Conservation (phyloP, 2,888 invertebrate species). For the Cremastinae sp. region DNA sequence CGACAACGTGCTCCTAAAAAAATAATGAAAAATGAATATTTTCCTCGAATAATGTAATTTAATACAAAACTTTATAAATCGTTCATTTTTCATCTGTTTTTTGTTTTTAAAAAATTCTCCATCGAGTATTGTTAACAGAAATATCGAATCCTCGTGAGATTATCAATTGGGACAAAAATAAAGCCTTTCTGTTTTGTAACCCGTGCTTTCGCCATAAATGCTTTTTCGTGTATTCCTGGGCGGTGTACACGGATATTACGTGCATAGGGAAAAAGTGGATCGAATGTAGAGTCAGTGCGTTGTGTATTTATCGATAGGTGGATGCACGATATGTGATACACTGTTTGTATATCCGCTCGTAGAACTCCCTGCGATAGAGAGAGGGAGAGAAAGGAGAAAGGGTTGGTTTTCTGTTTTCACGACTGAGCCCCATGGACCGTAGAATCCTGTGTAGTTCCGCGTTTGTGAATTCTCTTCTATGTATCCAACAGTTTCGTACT, state of each 20-base stretch:
- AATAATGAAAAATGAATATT: too few species aligned
- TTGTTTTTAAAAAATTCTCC: too few species aligned
- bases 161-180: background rate
- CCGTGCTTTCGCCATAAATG: background rate
- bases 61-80: too few species aligned
- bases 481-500: constrained; percentile 43
- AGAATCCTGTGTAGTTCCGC: constrained; percentile 50
- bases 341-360: constrained; percentile 49
- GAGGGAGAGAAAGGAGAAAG: constrained; percentile 3
- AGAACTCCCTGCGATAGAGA: background rate
- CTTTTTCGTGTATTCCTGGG: constrained; percentile 19
- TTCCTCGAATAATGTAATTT: too few species aligned
- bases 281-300: constrained; percentile 3
- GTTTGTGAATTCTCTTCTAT: constrained; percentile 50
- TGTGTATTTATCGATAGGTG: constrained; percentile 36
- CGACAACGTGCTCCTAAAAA: too few species aligned
- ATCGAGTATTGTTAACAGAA: background rate
- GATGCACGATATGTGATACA: constrained; percentile 40
- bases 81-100: too few species aligned
- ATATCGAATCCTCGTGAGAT: constrained; percentile 4
- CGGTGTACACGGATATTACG: background rate
- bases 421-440: constrained; percentile 55
- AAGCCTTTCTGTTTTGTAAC: background rate
- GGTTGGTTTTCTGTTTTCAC: constrained; percentile 53
- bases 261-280: constrained; percentile 9